Base-by-base conservation (phyloP, 2,113 vertebrate species). In the Callocephalon fimbriatum region DNA sequence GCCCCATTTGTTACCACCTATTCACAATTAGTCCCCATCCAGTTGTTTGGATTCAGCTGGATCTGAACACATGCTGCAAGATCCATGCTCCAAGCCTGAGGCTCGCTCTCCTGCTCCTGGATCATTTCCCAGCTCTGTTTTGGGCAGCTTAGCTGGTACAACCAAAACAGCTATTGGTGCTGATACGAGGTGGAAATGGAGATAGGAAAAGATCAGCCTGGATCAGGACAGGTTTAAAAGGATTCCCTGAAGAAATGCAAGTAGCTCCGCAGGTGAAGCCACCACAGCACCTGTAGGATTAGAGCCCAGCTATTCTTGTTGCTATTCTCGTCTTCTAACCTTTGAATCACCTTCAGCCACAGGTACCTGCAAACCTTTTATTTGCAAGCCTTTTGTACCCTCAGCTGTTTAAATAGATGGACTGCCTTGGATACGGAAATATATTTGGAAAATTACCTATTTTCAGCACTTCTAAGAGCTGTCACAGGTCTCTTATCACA, bases 391-490 rank as follows among this genome's bases (percentile, higher is more conserved):
- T 29, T 90, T 51, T 81, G 26, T 78, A 65, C 5, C 90, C 38
- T 87, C 90, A 74, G 84, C 82, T 94, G 72, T 77, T 76, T 76
- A 85, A 85, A 86, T 65, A 86, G 50, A 71, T 65, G 48, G 35
- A 53, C 45, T 83, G 22, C 45, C 37, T 86, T 21, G 80, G 37
- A 31, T 58, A 22, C 22, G 32, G 76, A 74, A 67, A 47, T 84
- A 56, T 58, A 88, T 91, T 67, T 94, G 93, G 96, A 89, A 84
- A 82, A 82, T 23, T 4, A 17, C 70, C 58, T 95, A 70, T 96
- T 91, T 93, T 96, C 81, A 62, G 63, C 84, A 29, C 54, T 53
- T 42, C 23, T 1, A 76, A 93, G 77, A 95, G 48, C 70, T 72
- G 82, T 84, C 7, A 1, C 95, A 97, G 76, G 15, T 14, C 77